Conservation (phyloP, 2,888 invertebrate genomes). For the Drosophila atripex region DNA sequence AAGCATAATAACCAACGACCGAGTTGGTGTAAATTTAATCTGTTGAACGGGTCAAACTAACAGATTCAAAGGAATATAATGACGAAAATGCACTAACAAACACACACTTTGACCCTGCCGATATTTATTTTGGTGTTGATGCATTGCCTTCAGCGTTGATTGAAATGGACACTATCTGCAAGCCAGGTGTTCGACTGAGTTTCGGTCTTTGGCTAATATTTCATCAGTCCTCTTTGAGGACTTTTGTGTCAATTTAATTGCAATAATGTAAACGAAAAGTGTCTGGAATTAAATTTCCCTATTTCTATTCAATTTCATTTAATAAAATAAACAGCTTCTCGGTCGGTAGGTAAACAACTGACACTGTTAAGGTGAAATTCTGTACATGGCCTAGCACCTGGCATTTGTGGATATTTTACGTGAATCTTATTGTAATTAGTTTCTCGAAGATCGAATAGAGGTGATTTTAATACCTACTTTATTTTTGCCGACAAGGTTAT, state of each 20-base stretch:
- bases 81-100: background rate
- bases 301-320: slow-evolving; percentile 49
- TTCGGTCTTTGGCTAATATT: slow-evolving; percentile 24
- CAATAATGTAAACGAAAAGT: slow-evolving; percentile 57
- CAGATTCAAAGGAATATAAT: background rate
- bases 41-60: slow-evolving; percentile 23
- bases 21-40: slow-evolving; percentile 31
- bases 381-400: slow-evolving; percentile 23
- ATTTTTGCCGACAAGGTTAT: background rate
- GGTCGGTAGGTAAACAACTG: slow-evolving; percentile 36
- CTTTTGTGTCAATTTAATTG: slow-evolving; percentile 75
- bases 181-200: slow-evolving; percentile 11
- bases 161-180: slow-evolving; percentile 50
- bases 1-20: slow-evolving; percentile 1
- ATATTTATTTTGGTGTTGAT: slow-evolving; percentile 24
- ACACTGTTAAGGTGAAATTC: background rate
- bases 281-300: slow-evolving; percentile 44
- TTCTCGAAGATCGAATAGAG: background rate
- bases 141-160: slow-evolving; percentile 54
- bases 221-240: slow-evolving; percentile 26
- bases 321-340: slow-evolving; percentile 53
- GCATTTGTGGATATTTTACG: background rate
- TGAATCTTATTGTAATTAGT: background rate
- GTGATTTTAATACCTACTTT: too few species aligned
- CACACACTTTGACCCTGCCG: background rate